These are phyloP conservation scores for Sorex maritimensis DNA, from an alignment of 2,797 vertebrate species.

Conservation along the genomic window DNA sequence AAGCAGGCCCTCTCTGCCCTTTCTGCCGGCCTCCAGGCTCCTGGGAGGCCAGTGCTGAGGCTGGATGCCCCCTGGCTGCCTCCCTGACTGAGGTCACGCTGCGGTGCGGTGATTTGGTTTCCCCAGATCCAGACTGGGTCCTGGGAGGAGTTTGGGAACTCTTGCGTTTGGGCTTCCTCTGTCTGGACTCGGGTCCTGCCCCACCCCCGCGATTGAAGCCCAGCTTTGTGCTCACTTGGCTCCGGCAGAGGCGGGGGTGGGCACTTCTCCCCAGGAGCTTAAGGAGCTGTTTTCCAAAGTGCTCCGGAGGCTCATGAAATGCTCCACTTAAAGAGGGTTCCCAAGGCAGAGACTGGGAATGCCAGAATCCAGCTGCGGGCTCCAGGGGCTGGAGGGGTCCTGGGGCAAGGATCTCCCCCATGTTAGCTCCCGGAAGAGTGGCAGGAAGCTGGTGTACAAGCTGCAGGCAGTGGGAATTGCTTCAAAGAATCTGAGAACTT, in stretches of 20 bases:
- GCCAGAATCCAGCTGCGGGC: neutral
- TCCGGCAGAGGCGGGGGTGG: slow-evolving; percentile 1
- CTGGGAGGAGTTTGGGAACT: neutral
- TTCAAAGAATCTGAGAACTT: neutral
- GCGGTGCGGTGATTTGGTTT: too few relatives aligned
- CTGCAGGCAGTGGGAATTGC: neutral
- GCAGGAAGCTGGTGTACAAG: slow-evolving; percentile 1
- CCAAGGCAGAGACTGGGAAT: slow-evolving; percentile 73
- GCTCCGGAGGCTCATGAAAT: slow-evolving; percentile 79
- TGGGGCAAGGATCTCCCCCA: too few relatives aligned
- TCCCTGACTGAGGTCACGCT: neutral
- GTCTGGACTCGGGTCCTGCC: neutral
- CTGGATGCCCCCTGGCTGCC: neutral
- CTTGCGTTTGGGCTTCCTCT: neutral
- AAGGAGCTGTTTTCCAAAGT: slow-evolving; percentile 79
- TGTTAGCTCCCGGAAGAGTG: neutral
- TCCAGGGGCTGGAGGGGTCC: neutral
- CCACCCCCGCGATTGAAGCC: neutral
- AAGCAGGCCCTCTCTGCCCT: neutral
- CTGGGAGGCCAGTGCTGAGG: neutral
- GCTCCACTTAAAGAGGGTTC: slow-evolving; percentile 80
- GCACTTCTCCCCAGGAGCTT: neutral
- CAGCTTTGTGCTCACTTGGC: slow-evolving; percentile 55
- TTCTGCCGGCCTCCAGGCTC: neutral
- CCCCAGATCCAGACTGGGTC: neutral